Evolutionary conservation across 2,888 invertebrate species (phyloP).

Genomic region (Argynnis bischoffii): DNA sequence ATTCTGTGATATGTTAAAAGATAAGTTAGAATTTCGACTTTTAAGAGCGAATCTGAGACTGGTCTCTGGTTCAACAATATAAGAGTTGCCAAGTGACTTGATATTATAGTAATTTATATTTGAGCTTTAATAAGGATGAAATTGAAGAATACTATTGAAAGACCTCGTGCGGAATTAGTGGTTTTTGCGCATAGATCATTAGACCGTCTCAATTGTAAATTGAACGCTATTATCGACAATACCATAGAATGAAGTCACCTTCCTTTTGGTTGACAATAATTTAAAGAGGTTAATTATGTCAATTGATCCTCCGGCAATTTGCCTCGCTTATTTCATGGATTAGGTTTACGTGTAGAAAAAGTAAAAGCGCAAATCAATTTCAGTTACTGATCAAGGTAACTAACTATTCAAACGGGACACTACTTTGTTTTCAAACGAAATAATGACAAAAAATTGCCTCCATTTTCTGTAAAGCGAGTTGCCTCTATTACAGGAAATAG

Average conservation of each 20-base stretch:
- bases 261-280: constrained; percentile 32
- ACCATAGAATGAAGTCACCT: constrained; percentile 50
- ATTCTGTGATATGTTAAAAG: no score
- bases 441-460: constrained; percentile 21
- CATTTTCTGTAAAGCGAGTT: constrained; percentile 18
- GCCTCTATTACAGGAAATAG: constrained; percentile 35
- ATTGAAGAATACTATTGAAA: constrained; percentile 41
- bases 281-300: constrained; percentile 48
- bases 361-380: neutral
- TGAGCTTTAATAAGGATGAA: neutral
- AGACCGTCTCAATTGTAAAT: constrained; percentile 51
- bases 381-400: neutral
- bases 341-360: neutral
- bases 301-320: constrained; percentile 36
- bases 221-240: constrained; percentile 54
- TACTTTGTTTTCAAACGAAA: neutral
- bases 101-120: neutral
- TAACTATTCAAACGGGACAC: neutral
- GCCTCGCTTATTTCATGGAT: constrained; percentile 5
- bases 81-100: no score
- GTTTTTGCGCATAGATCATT: constrained; percentile 40
- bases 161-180: constrained; percentile 43
- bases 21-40: no score
- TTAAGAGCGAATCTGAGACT: no score
- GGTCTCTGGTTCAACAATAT: no score